Evolutionary conservation across 2,888 invertebrate species (phyloP), one percentile per base, ranked within the genome.

Genomic region (Plutella xylostella): DNA sequence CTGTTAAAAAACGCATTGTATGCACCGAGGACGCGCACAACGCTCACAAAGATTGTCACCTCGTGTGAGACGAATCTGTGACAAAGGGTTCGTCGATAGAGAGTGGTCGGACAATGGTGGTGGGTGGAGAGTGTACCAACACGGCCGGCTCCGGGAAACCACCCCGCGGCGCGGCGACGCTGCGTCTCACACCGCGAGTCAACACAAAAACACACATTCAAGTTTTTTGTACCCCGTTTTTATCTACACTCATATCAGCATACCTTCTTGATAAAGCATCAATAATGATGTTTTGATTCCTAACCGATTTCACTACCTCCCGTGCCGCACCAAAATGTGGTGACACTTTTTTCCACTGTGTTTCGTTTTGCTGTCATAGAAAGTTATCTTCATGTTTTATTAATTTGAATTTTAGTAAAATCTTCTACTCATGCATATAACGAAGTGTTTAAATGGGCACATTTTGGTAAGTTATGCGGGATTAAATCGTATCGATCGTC

Each of bases 211-310:
- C 58, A 65, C 65, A 63, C 30, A 67, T 69, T 68, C 68, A 67
- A 56, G 55, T 71, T 77, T 77, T 53, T 53, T 69, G 64, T 68
- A 53, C 6, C 54, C 57, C 56, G 51, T 57, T 65, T 60, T 78
- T 82, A 80, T 80, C 82, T 72, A 63, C 49, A 60, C 67, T 72
- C 65, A 70, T 68, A 80, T 80, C 80, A 74, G 65, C 67, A 63
- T 68, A 68, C 56, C 62, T 57, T 61, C 68, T 68, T 82, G 79
- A 80, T 80, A 73, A 77, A 82, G 78, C 71, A 79, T 74, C 80
- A 77, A 82, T 83, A 80, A 79, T 82, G 80, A 82, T 80, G 82
- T 83, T 80, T n/a, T 73, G 77, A 72, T 79, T 74, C 60, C 55
- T 62, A 68, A 68, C 63, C 75, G 65, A 77, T 76, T 73, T 71